Percentiles rank a stretch among this genome's conserved stretches.
phyloP scores from a whole-genome alignment of 2,888 invertebrate genomes.

The Acrobeloides nanus region DNA sequence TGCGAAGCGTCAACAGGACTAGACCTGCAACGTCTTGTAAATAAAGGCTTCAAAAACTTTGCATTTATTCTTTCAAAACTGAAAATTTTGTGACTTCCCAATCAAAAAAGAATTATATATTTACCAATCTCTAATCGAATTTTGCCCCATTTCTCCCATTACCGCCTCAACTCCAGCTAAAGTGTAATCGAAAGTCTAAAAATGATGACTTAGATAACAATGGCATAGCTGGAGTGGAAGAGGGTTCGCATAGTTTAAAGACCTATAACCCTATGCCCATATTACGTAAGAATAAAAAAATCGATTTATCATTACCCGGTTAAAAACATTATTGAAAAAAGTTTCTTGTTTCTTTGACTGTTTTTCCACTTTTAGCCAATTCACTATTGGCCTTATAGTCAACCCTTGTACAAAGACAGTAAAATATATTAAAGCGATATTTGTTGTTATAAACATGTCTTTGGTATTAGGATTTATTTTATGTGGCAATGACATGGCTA shows the following conservation, averaged over 20 bases:
- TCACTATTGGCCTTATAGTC: conserved; percentile 89
- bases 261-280: too few species aligned
- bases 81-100: too few species aligned
- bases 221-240: too few species aligned
- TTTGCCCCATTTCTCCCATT: conserved; percentile 75
- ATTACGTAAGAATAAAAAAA: too few species aligned
- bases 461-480: conserved; percentile 73
- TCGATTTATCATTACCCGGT: too few species aligned
- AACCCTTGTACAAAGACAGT: conserved; percentile 97
- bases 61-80: conserved; percentile 44
- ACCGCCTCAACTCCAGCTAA: conserved; percentile 96
- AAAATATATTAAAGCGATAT: conserved; percentile 89
- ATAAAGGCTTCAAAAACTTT: conserved; percentile 37
- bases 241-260: too few species aligned
- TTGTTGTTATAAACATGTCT: conserved; percentile 61
- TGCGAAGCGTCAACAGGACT: conserved; percentile 41
- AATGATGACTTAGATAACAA: background rate
- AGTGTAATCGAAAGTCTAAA: conserved; percentile 73
- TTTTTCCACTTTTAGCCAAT: conserved; percentile 82
- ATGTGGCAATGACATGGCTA: conserved; percentile 73
- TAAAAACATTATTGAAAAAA: conserved; percentile 94
- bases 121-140: conserved; percentile 40
- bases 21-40: conserved; percentile 33
- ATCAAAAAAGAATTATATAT: too few species aligned
- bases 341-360: conserved; percentile 80